phyloP scores from a whole-genome alignment of 2,888 invertebrate species.

The Campoplex nolae region DNA sequence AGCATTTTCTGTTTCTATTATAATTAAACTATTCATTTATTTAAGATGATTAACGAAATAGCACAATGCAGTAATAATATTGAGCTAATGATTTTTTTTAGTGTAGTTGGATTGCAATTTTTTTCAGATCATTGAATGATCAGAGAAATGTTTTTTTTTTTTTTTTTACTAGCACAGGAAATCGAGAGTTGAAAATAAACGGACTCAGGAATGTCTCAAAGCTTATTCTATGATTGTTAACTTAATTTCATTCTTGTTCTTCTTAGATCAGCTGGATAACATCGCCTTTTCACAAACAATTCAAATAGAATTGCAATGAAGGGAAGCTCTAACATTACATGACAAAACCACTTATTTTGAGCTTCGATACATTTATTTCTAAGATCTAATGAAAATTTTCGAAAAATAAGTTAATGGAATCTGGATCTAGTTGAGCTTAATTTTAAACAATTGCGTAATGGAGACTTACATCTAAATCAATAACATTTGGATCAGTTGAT shows the following conservation, averaged over 20 bases:
- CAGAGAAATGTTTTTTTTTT: no score
- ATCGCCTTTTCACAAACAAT: no score
- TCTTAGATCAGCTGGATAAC: neutral
- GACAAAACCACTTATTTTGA: no score
- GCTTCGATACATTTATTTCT: neutral
- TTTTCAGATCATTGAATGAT: no score
- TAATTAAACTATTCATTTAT: no score
- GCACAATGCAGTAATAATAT: neutral
- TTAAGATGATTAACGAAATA: neutral
- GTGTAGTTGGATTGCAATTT: neutral
- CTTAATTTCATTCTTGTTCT: neutral
- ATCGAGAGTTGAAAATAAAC: no score
- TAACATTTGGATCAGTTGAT: constrained; percentile 89
- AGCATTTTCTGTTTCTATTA: neutral
- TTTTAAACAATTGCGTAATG: neutral
- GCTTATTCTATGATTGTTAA: neutral
- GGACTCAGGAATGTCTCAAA: neutral
- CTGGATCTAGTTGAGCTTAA: neutral
- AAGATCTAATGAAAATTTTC: neutral
- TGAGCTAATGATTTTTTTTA: neutral
- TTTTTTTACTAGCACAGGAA: no score
- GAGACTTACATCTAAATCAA: constrained; percentile 87
- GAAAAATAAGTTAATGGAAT: no score
- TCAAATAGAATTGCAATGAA: no score
- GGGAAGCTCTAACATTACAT: no score